phyloP scores from a whole-genome alignment of 1,140 invertebrate species.

The Asbolus verrucosus region DNA sequence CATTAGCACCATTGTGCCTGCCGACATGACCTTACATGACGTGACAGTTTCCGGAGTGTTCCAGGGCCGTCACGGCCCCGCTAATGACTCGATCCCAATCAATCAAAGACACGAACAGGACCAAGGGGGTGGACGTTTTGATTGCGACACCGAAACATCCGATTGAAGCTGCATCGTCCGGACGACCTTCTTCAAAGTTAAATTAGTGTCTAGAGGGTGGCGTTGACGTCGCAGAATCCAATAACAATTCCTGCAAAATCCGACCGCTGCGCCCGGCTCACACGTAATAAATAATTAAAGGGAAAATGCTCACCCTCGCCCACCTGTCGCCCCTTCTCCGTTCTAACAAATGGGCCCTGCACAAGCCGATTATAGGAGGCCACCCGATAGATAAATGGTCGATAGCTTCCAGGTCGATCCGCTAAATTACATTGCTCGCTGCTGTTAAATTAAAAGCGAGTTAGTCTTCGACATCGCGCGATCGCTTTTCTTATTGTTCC shows the following conservation, averaged over 20 bases:
- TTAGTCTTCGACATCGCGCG: constrained; percentile 53
- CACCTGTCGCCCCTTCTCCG: constrained; percentile 32
- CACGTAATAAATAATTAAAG: constrained; percentile 47
- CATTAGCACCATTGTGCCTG: constrained; percentile 55
- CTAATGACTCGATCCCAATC: constrained; percentile 43
- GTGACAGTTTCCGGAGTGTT: constrained; percentile 49
- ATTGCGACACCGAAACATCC: constrained; percentile 35
- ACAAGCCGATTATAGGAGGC: constrained; percentile 56
- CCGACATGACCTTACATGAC: constrained; percentile 47
- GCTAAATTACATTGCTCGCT: constrained; percentile 57
- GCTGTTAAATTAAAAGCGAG: constrained; percentile 59
- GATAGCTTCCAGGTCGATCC: constrained; percentile 57
- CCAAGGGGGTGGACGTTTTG: constrained; percentile 25
- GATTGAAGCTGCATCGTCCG: constrained; percentile 16
- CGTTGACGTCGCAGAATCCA: constrained; percentile 38
- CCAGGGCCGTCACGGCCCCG: constrained; percentile 31
- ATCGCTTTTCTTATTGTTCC: constrained; percentile 51
- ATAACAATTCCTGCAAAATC: constrained; percentile 42
- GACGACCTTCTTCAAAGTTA: constrained; percentile 35
- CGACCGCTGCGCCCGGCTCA: constrained; percentile 26
- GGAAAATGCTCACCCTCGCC: constrained; percentile 21
- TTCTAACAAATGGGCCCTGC: constrained; percentile 54
- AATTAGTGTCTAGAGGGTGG: constrained; percentile 39
- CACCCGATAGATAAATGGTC: constrained; percentile 58
- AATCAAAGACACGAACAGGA: constrained; percentile 23